Conservation (phyloP, 2,797 vertebrate species). For the Gila robusta region DNA sequence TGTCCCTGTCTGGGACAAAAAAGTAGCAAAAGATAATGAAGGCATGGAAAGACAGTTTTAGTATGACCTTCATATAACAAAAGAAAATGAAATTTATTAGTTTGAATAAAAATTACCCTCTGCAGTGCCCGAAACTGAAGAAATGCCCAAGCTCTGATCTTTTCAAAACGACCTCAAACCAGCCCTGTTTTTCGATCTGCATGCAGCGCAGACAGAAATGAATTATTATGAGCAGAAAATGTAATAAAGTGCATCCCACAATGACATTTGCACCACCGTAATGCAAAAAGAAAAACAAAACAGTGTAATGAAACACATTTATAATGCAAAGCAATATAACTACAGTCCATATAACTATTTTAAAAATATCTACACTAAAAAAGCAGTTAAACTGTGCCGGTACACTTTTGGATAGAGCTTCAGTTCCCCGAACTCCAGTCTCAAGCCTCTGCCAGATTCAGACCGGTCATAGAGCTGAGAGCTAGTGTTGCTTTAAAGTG, state of each 20-base stretch:
- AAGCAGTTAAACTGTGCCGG: not conserved
- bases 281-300: slow-evolving; percentile 3
- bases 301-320: slow-evolving; percentile 10
- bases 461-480: not conserved
- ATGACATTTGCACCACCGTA: slow-evolving; percentile 4
- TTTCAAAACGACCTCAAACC: slow-evolving; percentile 10
- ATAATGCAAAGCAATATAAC: slow-evolving; percentile 2
- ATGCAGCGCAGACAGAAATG: not conserved
- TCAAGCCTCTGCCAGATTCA: not conserved
- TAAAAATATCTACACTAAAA: slow-evolving; percentile 3
- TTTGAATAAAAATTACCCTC: not conserved
- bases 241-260: slow-evolving; percentile 25
- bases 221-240: slow-evolving; percentile 10
- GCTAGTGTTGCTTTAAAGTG: not conserved
- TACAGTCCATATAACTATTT: not conserved
- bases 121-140: not conserved
- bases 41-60: not conserved
- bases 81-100: not conserved
- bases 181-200: not conserved
- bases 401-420: not conserved
- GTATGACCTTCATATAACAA: not conserved
- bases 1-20: not conserved
- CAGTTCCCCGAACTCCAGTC: not conserved
- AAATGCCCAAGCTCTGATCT: not conserved
- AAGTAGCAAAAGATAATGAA: not conserved